Conservation (phyloP, 1,140 invertebrate genomes). For the Idris sp. region DNA sequence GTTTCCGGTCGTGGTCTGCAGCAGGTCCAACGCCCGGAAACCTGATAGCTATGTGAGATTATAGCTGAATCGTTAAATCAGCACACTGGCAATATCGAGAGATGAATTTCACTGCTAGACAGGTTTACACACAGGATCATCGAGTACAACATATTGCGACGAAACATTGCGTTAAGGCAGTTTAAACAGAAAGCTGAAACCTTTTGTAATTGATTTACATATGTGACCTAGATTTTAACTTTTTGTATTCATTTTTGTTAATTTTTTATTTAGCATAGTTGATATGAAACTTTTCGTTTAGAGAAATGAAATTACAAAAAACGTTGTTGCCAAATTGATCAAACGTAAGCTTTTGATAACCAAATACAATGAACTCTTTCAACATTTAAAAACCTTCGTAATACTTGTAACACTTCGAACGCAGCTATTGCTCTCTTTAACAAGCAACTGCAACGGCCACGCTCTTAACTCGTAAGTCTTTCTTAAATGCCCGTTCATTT, state of each 20-base stretch:
- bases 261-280: background rate
- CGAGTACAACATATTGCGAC: slow-evolving; percentile 21
- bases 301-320: background rate
- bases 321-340: slow-evolving; percentile 18
- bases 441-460: slow-evolving; percentile 64
- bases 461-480: slow-evolving; percentile 61
- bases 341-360: slow-evolving; percentile 35
- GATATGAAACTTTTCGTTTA: background rate
- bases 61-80: slow-evolving; percentile 54
- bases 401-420: slow-evolving; percentile 53
- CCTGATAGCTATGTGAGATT: slow-evolving; percentile 62
- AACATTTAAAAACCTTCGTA: slow-evolving; percentile 55
- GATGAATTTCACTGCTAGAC: slow-evolving; percentile 46
- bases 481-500: slow-evolving; percentile 55
- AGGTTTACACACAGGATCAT: slow-evolving; percentile 46
- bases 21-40: slow-evolving; percentile 58
- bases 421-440: slow-evolving; percentile 63
- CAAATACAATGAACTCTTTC: slow-evolving; percentile 58
- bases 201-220: slow-evolving; percentile 13
- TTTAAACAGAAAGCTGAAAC: slow-evolving; percentile 32
- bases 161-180: slow-evolving; percentile 26
- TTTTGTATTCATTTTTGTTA: slow-evolving; percentile 21
- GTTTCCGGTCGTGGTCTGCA: slow-evolving; percentile 55
- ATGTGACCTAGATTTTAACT: too few species aligned
- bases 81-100: slow-evolving; percentile 47